Base-by-base conservation (phyloP, 2,888 invertebrate genomes). In the Temnothorax ravouxi region DNA sequence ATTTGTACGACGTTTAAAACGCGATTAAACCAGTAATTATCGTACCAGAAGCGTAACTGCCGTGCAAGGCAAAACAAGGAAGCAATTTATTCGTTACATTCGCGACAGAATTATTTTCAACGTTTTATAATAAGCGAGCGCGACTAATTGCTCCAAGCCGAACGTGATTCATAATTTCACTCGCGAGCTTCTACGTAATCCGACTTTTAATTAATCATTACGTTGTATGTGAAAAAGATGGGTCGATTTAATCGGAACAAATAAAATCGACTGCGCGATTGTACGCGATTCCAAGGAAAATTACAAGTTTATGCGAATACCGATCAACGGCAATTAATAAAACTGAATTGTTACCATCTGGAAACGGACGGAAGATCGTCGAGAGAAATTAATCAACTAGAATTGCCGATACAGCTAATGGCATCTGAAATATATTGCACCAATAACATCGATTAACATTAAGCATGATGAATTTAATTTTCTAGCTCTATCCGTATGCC, bases 31-130 rank as follows among this genome's bases (percentile, higher is more conserved):
- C 44, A 13, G 41, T 34, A 47, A 71, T 79, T 59, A 47, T 34
- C 15, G 34, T 69, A 9, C 11, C 38, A 62, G 21, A 44, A 50
- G 56, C 21, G 34, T 9, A 34, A 18, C 13, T 8, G n/a, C 5
- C 47, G 59, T n/a, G 15, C 34, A 34, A 21, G 15, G 47, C 11
- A 77, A 77, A 69, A 69, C 67, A 79, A 69, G 71, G 59, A 79
- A 79, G 47, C 56, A 44, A 79, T 79, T 79, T 79, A 71, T 38
- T 77, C 18, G 56, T 79, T 34, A 62, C 41, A 21, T 59, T 61
- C 9, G 61, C 61, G 18, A 47, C 47, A n/a, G 52, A 79, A 77
- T 59, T 75, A 62, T 75, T 59, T 5, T 29, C 77, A 75, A 76
- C 18, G 38, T 81, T 81, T 50, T 79, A 52, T 79, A 52, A 61